These are phyloP conservation scores for Choristoneura rosaceana DNA, from an alignment of 2,888 invertebrate species.

Conservation along the genomic window DNA sequence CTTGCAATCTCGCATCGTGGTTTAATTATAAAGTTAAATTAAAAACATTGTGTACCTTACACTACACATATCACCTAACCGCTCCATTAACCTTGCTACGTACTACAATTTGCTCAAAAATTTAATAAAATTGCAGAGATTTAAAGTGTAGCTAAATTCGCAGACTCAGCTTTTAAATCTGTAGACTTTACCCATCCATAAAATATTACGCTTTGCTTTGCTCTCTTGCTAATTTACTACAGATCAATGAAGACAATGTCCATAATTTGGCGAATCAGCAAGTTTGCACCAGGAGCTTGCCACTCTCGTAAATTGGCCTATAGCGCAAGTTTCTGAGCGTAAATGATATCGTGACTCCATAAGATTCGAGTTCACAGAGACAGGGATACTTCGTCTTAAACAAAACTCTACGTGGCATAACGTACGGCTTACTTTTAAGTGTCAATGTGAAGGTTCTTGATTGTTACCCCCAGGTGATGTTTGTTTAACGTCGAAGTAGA, in stretches of 20 bases:
- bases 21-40: conserved; percentile 14
- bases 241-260: conserved; percentile 66
- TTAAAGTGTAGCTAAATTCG: neutral
- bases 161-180: neutral
- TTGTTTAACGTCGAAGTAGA: conserved; percentile 57
- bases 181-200: conserved; percentile 24
- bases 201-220: conserved; percentile 18
- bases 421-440: conserved; percentile 44
- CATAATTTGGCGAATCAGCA: conserved; percentile 62
- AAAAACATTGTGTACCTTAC: neutral
- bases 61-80: conserved; percentile 4
- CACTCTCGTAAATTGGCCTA: conserved; percentile 63
- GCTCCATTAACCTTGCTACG: neutral
- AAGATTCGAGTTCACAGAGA: conserved; percentile 45
- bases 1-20: conserved; percentile 1
- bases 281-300: conserved; percentile 55
- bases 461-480: conserved; percentile 59
- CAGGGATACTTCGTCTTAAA: conserved; percentile 28
- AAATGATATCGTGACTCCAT: conserved; percentile 61
- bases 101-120: neutral
- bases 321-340: conserved; percentile 57
- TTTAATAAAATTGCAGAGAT: conserved; percentile 5
- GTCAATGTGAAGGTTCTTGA: conserved; percentile 46
- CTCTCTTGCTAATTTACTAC: too few relatives aligned
- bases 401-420: conserved; percentile 39